These are phyloP conservation scores for Steatocranus sp. DNA, from an alignment of 2,797 vertebrate genomes.

Conservation along the genomic window DNA sequence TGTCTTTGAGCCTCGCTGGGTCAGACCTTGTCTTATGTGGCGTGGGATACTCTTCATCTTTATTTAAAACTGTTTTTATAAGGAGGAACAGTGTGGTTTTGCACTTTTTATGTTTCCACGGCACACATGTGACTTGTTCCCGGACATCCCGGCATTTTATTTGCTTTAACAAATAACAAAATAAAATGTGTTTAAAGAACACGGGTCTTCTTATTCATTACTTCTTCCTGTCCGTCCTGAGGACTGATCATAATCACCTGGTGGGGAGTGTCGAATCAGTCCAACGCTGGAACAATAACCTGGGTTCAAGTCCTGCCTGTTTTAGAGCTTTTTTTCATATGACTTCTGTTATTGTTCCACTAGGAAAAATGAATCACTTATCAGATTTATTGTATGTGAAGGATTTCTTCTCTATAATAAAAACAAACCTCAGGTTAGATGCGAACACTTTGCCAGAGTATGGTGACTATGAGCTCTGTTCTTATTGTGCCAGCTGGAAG, in stretches of 20 bases:
- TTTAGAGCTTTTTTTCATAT: neutral
- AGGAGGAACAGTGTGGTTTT: conserved; percentile 75
- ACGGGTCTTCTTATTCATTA: neutral
- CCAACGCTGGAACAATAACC: neutral
- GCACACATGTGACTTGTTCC: conserved; percentile 72
- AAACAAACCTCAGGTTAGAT: neutral
- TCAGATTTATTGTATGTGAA: neutral
- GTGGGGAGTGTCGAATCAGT: neutral
- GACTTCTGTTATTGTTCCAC: neutral
- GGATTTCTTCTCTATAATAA: neutral
- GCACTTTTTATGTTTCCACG: conserved; percentile 79
- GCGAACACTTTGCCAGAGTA: neutral
- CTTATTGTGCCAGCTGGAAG: conserved; percentile 50
- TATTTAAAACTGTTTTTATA: conserved; percentile 76
- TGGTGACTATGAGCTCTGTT: neutral
- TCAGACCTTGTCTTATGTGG: conserved; percentile 66
- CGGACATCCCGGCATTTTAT: conserved; percentile 69
- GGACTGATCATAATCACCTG: neutral
- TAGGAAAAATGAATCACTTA: neutral
- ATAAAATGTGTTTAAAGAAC: conserved; percentile 72
- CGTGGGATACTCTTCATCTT: conserved; percentile 70
- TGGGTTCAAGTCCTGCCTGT: neutral
- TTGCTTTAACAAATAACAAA: conserved; percentile 75
- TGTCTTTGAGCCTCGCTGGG: conserved; percentile 65
- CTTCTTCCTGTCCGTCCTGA: neutral